Evolutionary conservation across 1,140 invertebrate genomes (phyloP).

Genomic region (Sycobia sp.): DNA sequence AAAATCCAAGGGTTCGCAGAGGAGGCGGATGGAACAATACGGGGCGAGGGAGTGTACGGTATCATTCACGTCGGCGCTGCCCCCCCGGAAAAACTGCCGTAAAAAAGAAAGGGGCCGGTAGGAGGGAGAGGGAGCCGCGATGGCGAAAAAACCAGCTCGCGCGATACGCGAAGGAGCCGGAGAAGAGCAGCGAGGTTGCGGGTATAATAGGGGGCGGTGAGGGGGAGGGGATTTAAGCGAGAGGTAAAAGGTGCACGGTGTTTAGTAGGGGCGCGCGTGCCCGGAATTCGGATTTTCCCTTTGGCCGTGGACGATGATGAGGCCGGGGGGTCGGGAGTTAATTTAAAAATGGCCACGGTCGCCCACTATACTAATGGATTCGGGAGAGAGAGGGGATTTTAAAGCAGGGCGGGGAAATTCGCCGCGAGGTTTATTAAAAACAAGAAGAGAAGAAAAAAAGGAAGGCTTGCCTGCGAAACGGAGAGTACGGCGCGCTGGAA

Average conservation of each 20-base stretch:
- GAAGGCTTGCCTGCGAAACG: background rate
- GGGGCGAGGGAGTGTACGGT: too few species aligned
- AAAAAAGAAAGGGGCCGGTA: background rate
- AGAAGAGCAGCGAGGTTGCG: background rate
- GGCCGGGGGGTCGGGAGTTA: background rate
- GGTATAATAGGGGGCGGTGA: background rate
- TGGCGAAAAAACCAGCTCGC: background rate
- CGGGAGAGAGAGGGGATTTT: conserved; percentile 7
- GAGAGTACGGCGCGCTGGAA: background rate
- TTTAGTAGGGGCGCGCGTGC: conserved; percentile 23
- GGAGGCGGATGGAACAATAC: too few species aligned
- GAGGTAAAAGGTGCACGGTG: background rate
- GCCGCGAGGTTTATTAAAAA: too few species aligned
- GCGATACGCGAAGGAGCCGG: background rate
- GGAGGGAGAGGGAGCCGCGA: background rate
- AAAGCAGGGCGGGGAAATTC: too few species aligned
- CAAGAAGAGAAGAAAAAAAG: conserved; percentile 2
- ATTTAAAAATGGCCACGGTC: conserved; percentile 35
- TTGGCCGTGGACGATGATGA: conserved; percentile 8
- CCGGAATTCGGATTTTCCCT: conserved; percentile 25
- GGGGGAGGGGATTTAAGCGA: background rate
- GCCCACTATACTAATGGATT: conserved; percentile 16
- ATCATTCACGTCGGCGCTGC: conserved; percentile 10
- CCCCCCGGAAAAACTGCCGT: background rate
- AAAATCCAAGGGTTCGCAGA: too few species aligned